Evolutionary conservation across 2,888 invertebrate genomes (phyloP), one percentile per base, ranked within the genome.

Genomic region (Trisateles emortualis): DNA sequence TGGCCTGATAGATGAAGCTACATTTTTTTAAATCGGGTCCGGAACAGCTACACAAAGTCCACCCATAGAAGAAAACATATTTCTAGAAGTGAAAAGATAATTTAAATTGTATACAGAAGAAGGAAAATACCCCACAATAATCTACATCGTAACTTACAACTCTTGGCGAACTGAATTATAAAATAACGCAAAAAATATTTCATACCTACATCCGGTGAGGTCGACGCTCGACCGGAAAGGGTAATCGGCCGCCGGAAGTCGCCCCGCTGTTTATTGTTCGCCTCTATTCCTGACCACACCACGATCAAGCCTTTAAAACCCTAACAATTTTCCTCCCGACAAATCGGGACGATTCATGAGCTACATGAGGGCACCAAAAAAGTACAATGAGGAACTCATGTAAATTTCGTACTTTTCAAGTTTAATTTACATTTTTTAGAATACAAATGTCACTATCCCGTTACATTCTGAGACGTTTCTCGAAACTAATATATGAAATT

Each of bases 211-310:
- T 78, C 79, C 78, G 79, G 58, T 54, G 62, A 60, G 73, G 73
- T 72, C 68, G 62, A 48, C 50, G 54, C 43, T 56, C 55, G 52
- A 40, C 68, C 76, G 79, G 81, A 80, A 74, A 65, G 71, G 60
- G 81, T 78, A 76, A 80, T 76, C 78, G 75, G 69, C 52, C 59
- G 64, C 72, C 76, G 81, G 80, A 80, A 74, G 71, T 59, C 35
- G 59, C 62, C 58, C 61, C 59, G 61, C 69, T 69, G 72, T 75
- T 78, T 76, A 80, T 77, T 78, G 78, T 78, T 71, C 70, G 65
- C 67, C 59, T 63, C 48, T 29, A 52, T 36, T 53, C 45, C 62
- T 68, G 57, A 59, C 47, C 46, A 48, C 49, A 46, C 40, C 36
- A 52, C 51, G 52, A 53, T 38, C 41, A 49, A 17, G 24, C 19